Base-by-base conservation (phyloP, 2,888 invertebrate species). In the Brachypalpus laphriformis region DNA sequence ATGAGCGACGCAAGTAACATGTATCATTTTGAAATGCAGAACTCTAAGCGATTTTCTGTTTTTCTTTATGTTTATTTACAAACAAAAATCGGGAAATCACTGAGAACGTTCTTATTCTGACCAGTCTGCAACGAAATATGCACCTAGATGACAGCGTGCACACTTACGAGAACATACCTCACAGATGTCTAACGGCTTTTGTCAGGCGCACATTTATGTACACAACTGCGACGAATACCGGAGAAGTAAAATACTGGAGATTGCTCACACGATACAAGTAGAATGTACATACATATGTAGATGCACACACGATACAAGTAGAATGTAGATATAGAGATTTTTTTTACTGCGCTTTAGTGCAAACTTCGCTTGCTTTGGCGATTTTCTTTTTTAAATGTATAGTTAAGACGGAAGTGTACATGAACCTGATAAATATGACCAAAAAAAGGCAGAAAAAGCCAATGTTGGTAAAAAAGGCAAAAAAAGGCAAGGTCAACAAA, bases 21-120 rank as follows among this genome's bases (percentile, higher is more conserved):
- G 47, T 22, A 61, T n/a, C 40, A 61, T 61, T 40, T 88, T 87
- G 9, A 85, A 81, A 72, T 88, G 90, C 18, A 88, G 86, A 11
- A 75, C 74, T 86, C 88, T 87, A 42, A 89, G 66, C 59, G 77
- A 83, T 74, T 71, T 61, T 6, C 71, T 87, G 20, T 88, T 78
- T 83, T 88, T 88, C 40, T 87, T 47, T 87, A 88, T 54, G 70
- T n/a, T n/a, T n/a, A n/a, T n/a, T n/a, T n/a, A n/a, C n/a, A n/a
- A n/a, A n/a, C n/a, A n/a, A n/a, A n/a, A n/a, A n/a, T n/a, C n/a
- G n/a, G n/a, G n/a, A n/a, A n/a, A n/a, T n/a, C n/a, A n/a, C n/a
- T n/a, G n/a, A n/a, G n/a, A n/a, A n/a, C n/a, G n/a, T n/a, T n/a
- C n/a, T n/a, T n/a, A n/a, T n/a, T n/a, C n/a, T n/a, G n/a, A n/a